These are phyloP conservation scores for Colinus virginianus DNA, from an alignment of 2,113 vertebrate species.

Conservation along the genomic window DNA sequence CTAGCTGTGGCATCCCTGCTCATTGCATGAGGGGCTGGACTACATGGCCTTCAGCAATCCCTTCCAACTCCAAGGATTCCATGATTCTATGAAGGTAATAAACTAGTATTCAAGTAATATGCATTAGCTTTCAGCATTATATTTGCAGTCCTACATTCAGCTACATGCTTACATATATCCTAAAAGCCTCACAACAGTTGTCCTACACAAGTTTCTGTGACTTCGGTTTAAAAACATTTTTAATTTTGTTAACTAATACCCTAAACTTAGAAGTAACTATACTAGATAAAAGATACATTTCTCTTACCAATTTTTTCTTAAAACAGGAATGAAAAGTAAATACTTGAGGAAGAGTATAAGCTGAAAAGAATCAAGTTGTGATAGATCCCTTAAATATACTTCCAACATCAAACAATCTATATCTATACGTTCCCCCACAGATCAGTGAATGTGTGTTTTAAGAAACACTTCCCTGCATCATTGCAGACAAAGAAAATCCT, in stretches of 20 bases:
- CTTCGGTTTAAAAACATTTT: too few species aligned
- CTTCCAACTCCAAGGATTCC: too few species aligned
- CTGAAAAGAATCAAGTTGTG: neutral
- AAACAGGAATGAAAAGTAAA: neutral
- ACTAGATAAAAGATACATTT: neutral
- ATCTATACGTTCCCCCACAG: neutral
- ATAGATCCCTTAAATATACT: neutral
- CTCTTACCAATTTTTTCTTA: neutral
- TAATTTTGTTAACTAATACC: neutral
- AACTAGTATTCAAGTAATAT: fast-evolving
- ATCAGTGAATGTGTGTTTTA: neutral
- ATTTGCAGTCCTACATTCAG: neutral
- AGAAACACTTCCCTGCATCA: neutral
- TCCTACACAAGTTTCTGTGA: neutral
- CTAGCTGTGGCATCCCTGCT: too few species aligned
- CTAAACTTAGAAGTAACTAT: neutral
- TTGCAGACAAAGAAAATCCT: neutral
- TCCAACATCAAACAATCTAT: neutral
- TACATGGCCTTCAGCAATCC: too few species aligned
- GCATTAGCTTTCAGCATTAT: neutral
- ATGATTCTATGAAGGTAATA: neutral
- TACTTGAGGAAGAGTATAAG: neutral
- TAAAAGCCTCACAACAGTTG: neutral
- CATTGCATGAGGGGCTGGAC: too few species aligned
- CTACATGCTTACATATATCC: neutral